phyloP scores from a whole-genome alignment of 2,888 invertebrate species.

The Chalcis sispes region DNA sequence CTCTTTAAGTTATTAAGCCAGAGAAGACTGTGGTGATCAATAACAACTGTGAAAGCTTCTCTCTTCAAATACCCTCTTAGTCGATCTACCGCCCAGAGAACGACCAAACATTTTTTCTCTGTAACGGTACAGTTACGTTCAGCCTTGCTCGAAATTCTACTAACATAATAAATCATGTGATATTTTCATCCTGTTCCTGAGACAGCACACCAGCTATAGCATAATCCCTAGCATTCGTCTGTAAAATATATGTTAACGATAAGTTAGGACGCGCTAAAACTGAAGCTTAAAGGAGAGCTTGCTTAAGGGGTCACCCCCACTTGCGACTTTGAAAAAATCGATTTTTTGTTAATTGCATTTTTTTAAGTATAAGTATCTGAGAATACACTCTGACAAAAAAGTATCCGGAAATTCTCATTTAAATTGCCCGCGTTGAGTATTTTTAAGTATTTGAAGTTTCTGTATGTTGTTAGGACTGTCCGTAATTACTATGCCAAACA shows the following conservation, averaged over 20 bases:
- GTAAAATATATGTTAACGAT: slow-evolving; percentile 9
- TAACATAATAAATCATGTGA: slow-evolving; percentile 41
- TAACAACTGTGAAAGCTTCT: slow-evolving; percentile 56
- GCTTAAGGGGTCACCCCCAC: no score
- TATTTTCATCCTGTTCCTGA: slow-evolving; percentile 2
- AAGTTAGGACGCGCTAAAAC: slow-evolving; percentile 60
- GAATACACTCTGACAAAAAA: no score
- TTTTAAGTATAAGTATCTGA: no score
- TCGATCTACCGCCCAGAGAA: slow-evolving; percentile 46
- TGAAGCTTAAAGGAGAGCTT: slow-evolving; percentile 47
- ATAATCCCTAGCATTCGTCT: neutral
- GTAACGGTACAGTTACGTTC: slow-evolving; percentile 3
- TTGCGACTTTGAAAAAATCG: no score
- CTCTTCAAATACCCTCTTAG: slow-evolving; percentile 51
- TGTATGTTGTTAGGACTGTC: no score
- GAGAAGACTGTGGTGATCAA: slow-evolving; percentile 56
- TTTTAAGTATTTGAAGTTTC: no score
- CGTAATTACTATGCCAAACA: no score
- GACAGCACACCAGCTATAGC: neutral
- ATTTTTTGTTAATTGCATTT: no score
- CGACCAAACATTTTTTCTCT: slow-evolving; percentile 55
- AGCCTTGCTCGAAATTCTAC: slow-evolving; percentile 40
- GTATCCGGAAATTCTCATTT: no score
- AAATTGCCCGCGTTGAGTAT: no score
- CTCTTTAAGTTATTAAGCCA: slow-evolving; percentile 49